phyloP scores from a whole-genome alignment of 2,113 vertebrate species.

The Tympanuchus pallidicinctus region DNA sequence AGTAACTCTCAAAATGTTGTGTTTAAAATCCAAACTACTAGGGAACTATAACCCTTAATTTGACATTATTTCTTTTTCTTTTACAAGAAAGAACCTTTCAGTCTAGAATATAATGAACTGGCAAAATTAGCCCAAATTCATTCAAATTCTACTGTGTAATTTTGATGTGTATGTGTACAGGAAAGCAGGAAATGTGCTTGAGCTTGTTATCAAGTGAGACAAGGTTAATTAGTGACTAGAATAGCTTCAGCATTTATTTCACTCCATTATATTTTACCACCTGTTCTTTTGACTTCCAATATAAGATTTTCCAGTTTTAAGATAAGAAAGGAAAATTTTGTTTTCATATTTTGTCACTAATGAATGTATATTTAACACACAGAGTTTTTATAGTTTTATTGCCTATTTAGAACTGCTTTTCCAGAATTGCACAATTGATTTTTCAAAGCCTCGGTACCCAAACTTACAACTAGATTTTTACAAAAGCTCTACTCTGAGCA shows the following conservation, averaged over 20 bases:
- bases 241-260: conserved; percentile 42
- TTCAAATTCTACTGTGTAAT: conserved; percentile 9
- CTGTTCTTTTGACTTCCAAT: not conserved
- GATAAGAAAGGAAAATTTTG: not conserved
- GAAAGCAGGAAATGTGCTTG: conserved; percentile 45
- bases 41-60: conserved; percentile 15
- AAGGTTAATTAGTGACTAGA: conserved; percentile 60
- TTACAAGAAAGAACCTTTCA: conserved; percentile 28
- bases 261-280: not conserved
- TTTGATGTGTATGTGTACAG: conserved; percentile 28
- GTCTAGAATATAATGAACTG: conserved; percentile 19
- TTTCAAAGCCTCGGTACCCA: not conserved
- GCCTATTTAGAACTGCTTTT: not conserved
- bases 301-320: not conserved
- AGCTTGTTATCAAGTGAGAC: conserved; percentile 50
- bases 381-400: not conserved
- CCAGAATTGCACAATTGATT: not conserved
- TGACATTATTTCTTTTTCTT: conserved; percentile 17
- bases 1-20: not conserved
- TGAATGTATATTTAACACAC: not conserved
- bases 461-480: not conserved
- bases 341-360: not conserved
- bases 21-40: not conserved
- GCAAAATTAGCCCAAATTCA: conserved; percentile 29
- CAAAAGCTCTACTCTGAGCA: not conserved